A percentile compares a stretch with the other conserved stretches of the same genome.
phyloP scores from a whole-genome alignment of 2,797 vertebrate genomes.

The Hyperoplus immaculatus region DNA sequence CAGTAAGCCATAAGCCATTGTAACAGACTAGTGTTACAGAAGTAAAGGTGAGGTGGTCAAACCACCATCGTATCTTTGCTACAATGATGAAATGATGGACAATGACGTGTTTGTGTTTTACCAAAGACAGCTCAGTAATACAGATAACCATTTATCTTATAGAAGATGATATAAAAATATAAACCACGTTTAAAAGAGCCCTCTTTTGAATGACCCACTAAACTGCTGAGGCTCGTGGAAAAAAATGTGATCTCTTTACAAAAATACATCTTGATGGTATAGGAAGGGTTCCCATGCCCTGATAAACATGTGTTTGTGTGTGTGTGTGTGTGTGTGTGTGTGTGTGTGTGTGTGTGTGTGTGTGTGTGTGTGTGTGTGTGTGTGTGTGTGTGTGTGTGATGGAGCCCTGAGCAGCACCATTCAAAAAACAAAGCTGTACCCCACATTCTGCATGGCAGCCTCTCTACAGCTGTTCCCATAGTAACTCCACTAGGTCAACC shows the following conservation, averaged over 20 bases:
- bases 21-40: background rate
- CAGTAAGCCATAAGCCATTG: background rate
- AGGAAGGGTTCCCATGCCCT: conserved; percentile 32
- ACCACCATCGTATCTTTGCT: background rate
- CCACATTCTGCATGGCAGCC: conserved; percentile 82
- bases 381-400: conserved; percentile 33
- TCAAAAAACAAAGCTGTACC: conserved; percentile 69
- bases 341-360: conserved; percentile 7
- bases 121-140: background rate
- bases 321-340: conserved; percentile 19
- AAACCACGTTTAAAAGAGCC: background rate
- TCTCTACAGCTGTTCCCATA: conserved; percentile 83
- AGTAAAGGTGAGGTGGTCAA: background rate
- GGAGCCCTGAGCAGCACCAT: conserved; percentile 53
- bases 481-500: conserved; percentile 89
- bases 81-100: background rate
- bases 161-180: background rate
- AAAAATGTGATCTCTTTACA: conserved; percentile 3
- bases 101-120: background rate
- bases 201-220: background rate
- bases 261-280: background rate
- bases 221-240: background rate
- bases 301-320: conserved; percentile 20
- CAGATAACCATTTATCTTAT: background rate
- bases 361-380: conserved; percentile 33